These are phyloP conservation scores for Sebastes itinus DNA, from an alignment of 2,797 vertebrate species.

Conservation along the genomic window DNA sequence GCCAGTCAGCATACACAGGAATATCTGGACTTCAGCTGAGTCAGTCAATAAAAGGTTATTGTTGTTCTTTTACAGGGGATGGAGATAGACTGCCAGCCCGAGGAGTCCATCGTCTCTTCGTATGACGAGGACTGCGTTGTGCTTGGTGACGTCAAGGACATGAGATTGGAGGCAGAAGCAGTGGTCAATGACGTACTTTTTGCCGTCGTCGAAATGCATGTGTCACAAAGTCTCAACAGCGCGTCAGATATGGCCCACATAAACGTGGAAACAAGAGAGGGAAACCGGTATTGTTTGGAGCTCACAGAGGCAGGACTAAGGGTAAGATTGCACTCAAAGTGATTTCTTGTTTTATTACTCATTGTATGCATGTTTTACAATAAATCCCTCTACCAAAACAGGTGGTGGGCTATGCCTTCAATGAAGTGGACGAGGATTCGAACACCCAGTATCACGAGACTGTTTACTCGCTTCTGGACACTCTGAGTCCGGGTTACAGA, in stretches of 20 bases:
- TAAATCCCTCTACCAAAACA: constrained; percentile 57
- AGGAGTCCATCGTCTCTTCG: constrained; percentile 82
- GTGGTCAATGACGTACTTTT: constrained; percentile 96
- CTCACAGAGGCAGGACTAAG: constrained; percentile 94
- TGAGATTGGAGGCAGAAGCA: constrained; percentile 95
- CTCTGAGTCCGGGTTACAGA: constrained; percentile 95
- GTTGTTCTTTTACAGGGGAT: constrained; percentile 75
- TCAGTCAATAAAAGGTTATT: background rate
- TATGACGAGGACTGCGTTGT: constrained; percentile 85
- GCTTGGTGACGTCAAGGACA: constrained; percentile 91
- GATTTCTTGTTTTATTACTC: background rate
- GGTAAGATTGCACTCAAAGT: constrained; percentile 75
- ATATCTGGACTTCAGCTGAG: background rate
- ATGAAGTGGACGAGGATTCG: constrained; percentile 90
- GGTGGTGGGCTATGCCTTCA: constrained; percentile 94
- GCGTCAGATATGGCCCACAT: constrained; percentile 92
- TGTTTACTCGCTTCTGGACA: constrained; percentile 96
- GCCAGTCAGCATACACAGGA: background rate
- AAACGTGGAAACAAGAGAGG: constrained; percentile 94
- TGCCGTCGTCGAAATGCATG: constrained; percentile 92
- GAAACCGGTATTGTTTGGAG: constrained; percentile 92
- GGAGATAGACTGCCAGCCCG: constrained; percentile 90
- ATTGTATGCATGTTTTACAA: background rate
- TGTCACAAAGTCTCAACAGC: constrained; percentile 89
- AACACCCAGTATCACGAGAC: constrained; percentile 94